Evolutionary conservation across 1,140 invertebrate species (phyloP).

Genomic region (Penaeus indicus): DNA sequence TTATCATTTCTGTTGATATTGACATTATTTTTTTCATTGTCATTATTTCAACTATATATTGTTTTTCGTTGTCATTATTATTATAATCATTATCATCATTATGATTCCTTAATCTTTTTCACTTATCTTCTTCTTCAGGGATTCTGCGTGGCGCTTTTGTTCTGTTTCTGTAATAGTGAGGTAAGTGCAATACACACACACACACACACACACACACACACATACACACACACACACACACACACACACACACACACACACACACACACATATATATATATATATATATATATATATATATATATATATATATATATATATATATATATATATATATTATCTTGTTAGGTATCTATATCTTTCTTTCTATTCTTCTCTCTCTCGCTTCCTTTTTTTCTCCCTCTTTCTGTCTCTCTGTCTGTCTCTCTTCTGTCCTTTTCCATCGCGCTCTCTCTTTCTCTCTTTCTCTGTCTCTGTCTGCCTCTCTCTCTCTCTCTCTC

Average conservation of each 20-base stretch:
- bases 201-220: too few species aligned
- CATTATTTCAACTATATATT: too few species aligned
- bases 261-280: too few species aligned
- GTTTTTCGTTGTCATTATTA: too few species aligned
- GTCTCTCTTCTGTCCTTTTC: neutral
- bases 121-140: conserved; percentile 77
- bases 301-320: neutral
- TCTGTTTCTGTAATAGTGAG: conserved; percentile 96
- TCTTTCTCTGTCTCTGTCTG: neutral
- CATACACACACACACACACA: too few species aligned
- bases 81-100: neutral
- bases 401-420: neutral
- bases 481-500: neutral
- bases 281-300: too few species aligned
- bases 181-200: conserved; percentile 71
- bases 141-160: conserved; percentile 89
- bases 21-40: too few species aligned
- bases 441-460: neutral
- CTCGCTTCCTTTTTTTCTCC: neutral
- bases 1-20: too few species aligned
- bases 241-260: too few species aligned
- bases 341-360: neutral
- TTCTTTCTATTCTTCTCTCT: neutral
- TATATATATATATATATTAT: neutral
- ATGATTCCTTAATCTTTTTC: neutral